Evolutionary conservation across 2,888 invertebrate genomes (phyloP).

Genomic region (Oegoconia quadripuncta): DNA sequence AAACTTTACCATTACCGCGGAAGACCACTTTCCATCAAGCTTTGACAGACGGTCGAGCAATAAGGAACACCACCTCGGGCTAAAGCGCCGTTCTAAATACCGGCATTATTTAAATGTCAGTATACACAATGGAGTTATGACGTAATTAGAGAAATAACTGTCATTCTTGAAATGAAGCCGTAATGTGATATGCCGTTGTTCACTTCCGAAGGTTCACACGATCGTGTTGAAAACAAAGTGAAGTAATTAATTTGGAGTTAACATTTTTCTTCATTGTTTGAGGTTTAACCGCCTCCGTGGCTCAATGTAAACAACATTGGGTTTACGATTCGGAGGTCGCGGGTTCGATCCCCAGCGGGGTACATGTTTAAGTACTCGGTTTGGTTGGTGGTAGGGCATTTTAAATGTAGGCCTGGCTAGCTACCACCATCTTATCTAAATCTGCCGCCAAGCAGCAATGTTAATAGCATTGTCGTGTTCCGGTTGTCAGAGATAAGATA

Average conservation of each 20-base stretch:
- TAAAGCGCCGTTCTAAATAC: constrained; percentile 1
- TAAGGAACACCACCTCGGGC: constrained; percentile 10
- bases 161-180: background rate
- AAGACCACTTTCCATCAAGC: constrained; percentile 12
- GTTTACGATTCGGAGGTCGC: too few species aligned
- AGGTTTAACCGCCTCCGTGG: too few species aligned
- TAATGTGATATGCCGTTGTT: background rate
- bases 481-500: too few species aligned
- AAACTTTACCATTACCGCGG: constrained; percentile 3
- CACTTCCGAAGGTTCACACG: background rate
- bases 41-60: constrained; percentile 11
- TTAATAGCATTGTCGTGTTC: too few species aligned
- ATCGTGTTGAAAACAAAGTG: background rate
- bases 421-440: too few species aligned
- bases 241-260: background rate
- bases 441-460: too few species aligned
- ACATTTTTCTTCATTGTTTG: too few species aligned
- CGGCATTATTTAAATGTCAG: constrained; percentile 1
- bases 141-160: background rate
- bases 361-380: too few species aligned
- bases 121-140: background rate
- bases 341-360: too few species aligned
- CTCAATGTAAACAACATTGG: too few species aligned
- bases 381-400: too few species aligned
- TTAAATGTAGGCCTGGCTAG: too few species aligned